phyloP scores from a whole-genome alignment of 2,888 invertebrate genomes.

The Scrobipalpa atriplicella region DNA sequence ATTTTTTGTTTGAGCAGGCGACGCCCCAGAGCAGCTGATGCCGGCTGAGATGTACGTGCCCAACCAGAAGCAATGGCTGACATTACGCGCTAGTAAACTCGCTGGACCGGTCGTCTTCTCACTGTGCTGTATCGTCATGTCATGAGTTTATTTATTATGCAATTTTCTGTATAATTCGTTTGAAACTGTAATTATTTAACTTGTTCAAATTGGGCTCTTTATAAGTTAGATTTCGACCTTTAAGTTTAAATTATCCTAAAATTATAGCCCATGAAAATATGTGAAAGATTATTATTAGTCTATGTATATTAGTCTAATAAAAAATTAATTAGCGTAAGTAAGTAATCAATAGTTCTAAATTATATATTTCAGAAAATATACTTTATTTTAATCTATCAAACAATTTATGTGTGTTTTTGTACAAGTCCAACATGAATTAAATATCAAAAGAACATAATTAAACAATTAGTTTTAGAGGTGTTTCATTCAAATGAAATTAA shows the following conservation, averaged over 20 bases:
- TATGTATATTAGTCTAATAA: no score
- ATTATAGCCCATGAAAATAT: no score
- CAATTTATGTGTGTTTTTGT: not conserved
- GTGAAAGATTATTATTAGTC: no score
- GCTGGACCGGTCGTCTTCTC: constrained; percentile 64
- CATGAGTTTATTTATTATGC: constrained; percentile 33
- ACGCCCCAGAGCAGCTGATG: constrained; percentile 85
- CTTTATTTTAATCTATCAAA: constrained; percentile 1
- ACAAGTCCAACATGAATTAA: not conserved
- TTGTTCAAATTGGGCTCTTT: no score
- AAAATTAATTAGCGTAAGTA: not conserved
- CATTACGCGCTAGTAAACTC: constrained; percentile 85
- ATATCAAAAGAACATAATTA: no score
- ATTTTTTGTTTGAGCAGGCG: constrained; percentile 60
- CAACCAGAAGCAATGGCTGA: constrained; percentile 94
- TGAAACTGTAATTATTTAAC: no score
- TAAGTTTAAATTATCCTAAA: no score
- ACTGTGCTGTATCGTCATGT: constrained; percentile 62
- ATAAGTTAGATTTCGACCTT: no score
- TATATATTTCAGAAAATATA: not conserved
- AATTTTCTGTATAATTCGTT: no score
- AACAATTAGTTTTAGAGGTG: no score
- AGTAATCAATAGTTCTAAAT: not conserved
- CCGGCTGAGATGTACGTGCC: constrained; percentile 97
- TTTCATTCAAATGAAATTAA: not conserved